phyloP scores from a whole-genome alignment of 2,113 vertebrate species.

The Labeo catla region DNA sequence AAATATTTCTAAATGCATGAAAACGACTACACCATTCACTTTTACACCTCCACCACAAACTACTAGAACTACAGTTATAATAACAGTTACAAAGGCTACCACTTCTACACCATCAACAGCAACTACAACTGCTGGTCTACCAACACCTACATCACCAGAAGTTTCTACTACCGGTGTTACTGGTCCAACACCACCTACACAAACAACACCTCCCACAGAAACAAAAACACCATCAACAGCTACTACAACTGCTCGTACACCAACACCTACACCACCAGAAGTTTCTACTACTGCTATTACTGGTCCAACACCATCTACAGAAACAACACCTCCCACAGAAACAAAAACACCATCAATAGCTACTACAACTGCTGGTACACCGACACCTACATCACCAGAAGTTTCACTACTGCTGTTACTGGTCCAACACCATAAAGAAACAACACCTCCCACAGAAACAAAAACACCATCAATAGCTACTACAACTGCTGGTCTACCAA shows the following conservation, averaged over 20 bases:
- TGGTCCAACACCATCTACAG: accelerated
- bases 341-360: not conserved
- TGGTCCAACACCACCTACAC: not conserved
- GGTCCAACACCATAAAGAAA: too few species aligned
- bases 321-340: not conserved
- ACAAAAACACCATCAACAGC: not conserved
- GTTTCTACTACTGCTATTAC: not conserved
- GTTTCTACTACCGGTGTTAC: not conserved
- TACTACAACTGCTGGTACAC: not conserved
- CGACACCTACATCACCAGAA: too few species aligned
- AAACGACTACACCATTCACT: constrained; percentile 16
- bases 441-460: too few species aligned
- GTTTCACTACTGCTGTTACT: too few species aligned
- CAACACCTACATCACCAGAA: not conserved
- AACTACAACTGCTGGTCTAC: not conserved
- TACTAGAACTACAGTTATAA: not conserved
- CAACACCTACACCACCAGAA: not conserved
- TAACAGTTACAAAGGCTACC: not conserved
- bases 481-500: not conserved
- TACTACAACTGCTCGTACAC: not conserved
- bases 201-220: too few species aligned
- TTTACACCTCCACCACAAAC: constrained; percentile 33
- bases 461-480: not conserved
- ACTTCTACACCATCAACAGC: not conserved
- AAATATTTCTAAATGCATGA: not conserved